phyloP scores from a whole-genome alignment of 2,888 invertebrate genomes.

The Embidobia sp. region DNA sequence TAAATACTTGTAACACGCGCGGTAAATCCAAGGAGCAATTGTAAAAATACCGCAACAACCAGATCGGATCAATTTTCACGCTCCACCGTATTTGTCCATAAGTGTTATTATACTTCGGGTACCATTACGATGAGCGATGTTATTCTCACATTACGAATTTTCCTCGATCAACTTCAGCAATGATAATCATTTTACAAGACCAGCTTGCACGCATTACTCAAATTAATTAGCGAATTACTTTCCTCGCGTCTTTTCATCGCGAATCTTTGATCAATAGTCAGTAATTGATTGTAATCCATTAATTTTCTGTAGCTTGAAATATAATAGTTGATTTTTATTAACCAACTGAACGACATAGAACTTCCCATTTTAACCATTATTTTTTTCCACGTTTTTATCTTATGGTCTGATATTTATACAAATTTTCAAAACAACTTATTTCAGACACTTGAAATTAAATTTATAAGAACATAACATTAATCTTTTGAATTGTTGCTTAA shows the following conservation, averaged over 20 bases:
- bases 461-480: constrained; percentile 38
- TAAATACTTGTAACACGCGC: constrained; percentile 43
- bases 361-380: too few species aligned
- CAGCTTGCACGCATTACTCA: constrained; percentile 12
- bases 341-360: too few species aligned
- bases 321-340: too few species aligned
- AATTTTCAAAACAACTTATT: too few species aligned
- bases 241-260: constrained; percentile 1
- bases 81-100: constrained; percentile 67
- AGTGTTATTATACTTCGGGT: constrained; percentile 53
- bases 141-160: constrained; percentile 46
- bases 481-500: too few species aligned
- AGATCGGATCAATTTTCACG: constrained; percentile 75
- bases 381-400: too few species aligned
- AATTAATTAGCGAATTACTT: constrained; percentile 33
- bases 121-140: constrained; percentile 49
- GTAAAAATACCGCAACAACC: constrained; percentile 69
- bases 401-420: too few species aligned
- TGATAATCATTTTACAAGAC: constrained; percentile 36
- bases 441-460: constrained; percentile 32
- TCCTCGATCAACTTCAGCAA: constrained; percentile 32
- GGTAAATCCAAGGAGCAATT: constrained; percentile 27
- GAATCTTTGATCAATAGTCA: neutral
- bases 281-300: too few species aligned
- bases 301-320: too few species aligned